phyloP scores from a whole-genome alignment of 2,797 vertebrate genomes.

The Myripristis murdjan region DNA sequence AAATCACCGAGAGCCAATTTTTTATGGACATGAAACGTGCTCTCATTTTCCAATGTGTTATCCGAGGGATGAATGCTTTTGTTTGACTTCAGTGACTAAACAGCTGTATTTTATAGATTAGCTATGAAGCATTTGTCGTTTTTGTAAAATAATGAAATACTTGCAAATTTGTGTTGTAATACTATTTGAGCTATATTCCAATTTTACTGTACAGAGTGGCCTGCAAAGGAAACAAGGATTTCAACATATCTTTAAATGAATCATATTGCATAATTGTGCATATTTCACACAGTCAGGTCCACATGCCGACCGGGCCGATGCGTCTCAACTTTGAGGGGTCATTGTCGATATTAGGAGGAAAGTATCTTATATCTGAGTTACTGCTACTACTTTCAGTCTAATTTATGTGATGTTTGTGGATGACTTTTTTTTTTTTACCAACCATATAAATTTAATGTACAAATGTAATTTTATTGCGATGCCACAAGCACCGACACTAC shows the following conservation, averaged over 20 bases:
- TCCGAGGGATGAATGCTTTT: slow-evolving; percentile 55
- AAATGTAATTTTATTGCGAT: slow-evolving; percentile 44
- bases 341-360: slow-evolving; percentile 32
- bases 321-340: slow-evolving; percentile 27
- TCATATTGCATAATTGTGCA: slow-evolving; percentile 61
- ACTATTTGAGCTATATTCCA: slow-evolving; percentile 68
- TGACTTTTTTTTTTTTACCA: slow-evolving; percentile 65
- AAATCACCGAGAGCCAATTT: slow-evolving; percentile 71
- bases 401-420: slow-evolving; percentile 57
- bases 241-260: slow-evolving; percentile 69
- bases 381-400: slow-evolving; percentile 40
- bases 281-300: slow-evolving; percentile 37
- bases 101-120: slow-evolving; percentile 84
- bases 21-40: slow-evolving; percentile 63
- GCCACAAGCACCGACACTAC: slow-evolving; percentile 62
- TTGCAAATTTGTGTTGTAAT: slow-evolving; percentile 68
- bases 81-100: slow-evolving; percentile 73
- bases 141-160: slow-evolving; percentile 75
- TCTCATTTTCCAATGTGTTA: slow-evolving; percentile 58
- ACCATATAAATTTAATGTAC: slow-evolving; percentile 59
- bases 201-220: slow-evolving; percentile 79
- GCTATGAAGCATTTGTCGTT: slow-evolving; percentile 62
- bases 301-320: not conserved
- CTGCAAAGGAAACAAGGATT: slow-evolving; percentile 75
- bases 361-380: slow-evolving; percentile 32